Base-by-base conservation (phyloP, 1,140 invertebrate genomes). In the Orchesella cincta region DNA sequence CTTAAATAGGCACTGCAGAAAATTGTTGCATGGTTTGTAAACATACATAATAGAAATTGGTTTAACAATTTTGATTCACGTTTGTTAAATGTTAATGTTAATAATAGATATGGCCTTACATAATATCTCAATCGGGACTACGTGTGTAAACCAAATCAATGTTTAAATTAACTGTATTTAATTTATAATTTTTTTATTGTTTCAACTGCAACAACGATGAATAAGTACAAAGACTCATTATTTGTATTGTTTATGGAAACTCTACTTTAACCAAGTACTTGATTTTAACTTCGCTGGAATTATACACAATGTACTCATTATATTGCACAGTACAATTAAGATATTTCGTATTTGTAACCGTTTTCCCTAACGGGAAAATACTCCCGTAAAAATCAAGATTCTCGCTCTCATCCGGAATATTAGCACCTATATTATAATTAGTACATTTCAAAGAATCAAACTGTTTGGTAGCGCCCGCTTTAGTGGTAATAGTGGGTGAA, bases 291-390 rank as follows among this genome's bases (percentile, higher is more conserved):
- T 51, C 1, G 16, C 26, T 26, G 33, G 34, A 2, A 8, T 73
- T 23, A 31, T 73, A 73, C 3, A 73, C 71, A n/a, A 36, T 46
- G 35, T 73, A 51, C 29, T 73, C 71, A 26, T 73, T 73, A 46
- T 73, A 73, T 8, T 3, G 2, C 1, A 73, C 34, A 2, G 71
- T 8, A 26, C 26, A 73, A 8, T n/a, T 2, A 14, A 5, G 18
- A 23, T 39, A 73, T 46, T 29, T 73, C 46, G 33, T 36, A 46
- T 73, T 73, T 5, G 1, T 1, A n/a, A 28, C 23, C 23, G 71
- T 73, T 36, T 14, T 12, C 31, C 71, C 71, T 5, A 12, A 39
- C 1, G 71, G 71, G 14, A 73, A n/a, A 3, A 73, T 46, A n/a
- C 34, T 51, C 2, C 36, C 71, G 16, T 46, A 3, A 39, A 23